Evolutionary conservation across 2,888 invertebrate species (phyloP).

Genomic region (Stegana nigrithorax): DNA sequence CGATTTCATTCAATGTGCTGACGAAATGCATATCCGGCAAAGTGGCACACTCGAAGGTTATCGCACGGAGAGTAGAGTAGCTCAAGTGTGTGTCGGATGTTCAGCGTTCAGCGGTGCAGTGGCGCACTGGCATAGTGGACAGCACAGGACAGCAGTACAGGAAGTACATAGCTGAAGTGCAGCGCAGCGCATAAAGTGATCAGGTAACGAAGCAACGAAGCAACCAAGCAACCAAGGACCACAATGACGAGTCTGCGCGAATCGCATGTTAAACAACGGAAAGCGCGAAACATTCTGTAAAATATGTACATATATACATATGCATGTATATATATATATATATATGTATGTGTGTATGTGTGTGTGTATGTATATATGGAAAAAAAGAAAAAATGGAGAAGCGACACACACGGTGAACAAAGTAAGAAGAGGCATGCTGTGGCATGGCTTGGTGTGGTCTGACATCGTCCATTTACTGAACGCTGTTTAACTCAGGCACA

Average conservation of each 20-base stretch:
- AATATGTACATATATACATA: neutral
- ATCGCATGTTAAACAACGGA: too few relatives aligned
- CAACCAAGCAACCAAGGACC: too few relatives aligned
- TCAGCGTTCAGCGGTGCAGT: constrained; percentile 8
- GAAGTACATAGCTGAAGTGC: neutral
- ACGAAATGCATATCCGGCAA: constrained; percentile 58
- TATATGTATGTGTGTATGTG: neutral
- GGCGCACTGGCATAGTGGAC: constrained; percentile 10
- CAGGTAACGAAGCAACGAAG: too few relatives aligned
- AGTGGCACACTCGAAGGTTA: constrained; percentile 32
- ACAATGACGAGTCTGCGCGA: too few relatives aligned
- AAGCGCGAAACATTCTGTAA: neutral
- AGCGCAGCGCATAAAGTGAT: too few relatives aligned
- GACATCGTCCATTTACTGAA: too few relatives aligned
- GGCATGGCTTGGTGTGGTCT: neutral
- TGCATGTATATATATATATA: neutral
- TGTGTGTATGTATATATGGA: neutral
- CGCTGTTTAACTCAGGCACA: too few relatives aligned
- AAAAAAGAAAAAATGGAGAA: neutral
- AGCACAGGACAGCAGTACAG: constrained; percentile 28
- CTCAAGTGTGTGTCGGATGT: too few relatives aligned
- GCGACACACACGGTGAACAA: too few relatives aligned
- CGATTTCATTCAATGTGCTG: constrained; percentile 53
- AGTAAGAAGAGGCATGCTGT: neutral
- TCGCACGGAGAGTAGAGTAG: neutral